Evolutionary conservation across 2,888 invertebrate species (phyloP), one percentile per base, ranked within the genome.

Genomic region (Neoscelio sp.): DNA sequence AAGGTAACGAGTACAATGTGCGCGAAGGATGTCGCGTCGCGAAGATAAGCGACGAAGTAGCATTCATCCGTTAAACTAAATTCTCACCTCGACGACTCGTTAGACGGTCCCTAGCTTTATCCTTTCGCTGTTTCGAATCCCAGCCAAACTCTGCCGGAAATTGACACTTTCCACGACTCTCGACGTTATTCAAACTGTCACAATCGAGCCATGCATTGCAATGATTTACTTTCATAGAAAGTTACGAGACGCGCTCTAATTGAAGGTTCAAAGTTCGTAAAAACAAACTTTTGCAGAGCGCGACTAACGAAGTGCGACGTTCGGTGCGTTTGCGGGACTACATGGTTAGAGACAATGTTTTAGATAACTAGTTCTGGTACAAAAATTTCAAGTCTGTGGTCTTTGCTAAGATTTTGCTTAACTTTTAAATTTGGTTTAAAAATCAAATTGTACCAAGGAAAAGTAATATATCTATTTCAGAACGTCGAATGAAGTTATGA

Each of bases 61-160:
- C 80, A 77, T 81, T 80, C 81, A 80, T 68, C 82, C 85, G 84
- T 86, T 87, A 82, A 85, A 86, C 85, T 84, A 86, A 86, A 87
- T 86, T 84, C 84, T 83, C 83, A 80, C 81, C 82, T 86, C 85
- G 85, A 83, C 84, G 82, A 82, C 87, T 87, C 85, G 87, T 87
- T 87, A 87, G 85, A 76, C 82, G 77, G 48, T 77, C 68, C 68
- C 58, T n/a, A 68, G 81, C 80, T 48, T 78, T 78, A 78, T 77
- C 50, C 46, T 28, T 8, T 17, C 54, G 54, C 38, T 56, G 64
- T 77, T 70, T 64, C 70, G 70, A 60, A 64, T 56, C 64, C 50
- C 38, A 46, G 44, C 67, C 38, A 38, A 42, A 50, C 71, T 60
- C 15, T 38, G 15, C 52, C 35, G 65, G 52, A 67, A 73, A 78